Base-by-base conservation (phyloP, 2,113 vertebrate species). In the Oncorhynchus gorbuscha region DNA sequence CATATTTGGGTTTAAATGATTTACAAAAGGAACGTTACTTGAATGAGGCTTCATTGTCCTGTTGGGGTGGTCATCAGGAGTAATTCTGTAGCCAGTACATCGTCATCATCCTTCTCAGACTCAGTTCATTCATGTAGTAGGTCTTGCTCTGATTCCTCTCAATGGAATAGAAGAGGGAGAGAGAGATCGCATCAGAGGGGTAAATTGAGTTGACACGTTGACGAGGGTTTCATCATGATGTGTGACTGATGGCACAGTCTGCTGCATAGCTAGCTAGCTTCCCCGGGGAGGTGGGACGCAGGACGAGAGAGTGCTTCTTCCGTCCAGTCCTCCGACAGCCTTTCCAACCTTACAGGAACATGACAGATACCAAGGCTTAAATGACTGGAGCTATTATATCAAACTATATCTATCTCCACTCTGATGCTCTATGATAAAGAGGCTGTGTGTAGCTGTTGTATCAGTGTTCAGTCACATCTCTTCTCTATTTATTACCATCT, bases 191-290 rank as follows among this genome's bases (percentile, higher is more conserved):
- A 76, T 79, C 79, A 85, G 83, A 84, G 78, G 78, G 76, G 79
- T 80, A 85, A 88, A 92, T 88, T 89, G 88, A 90, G 86, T 88
- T 88, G 92, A 92, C 90, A 88, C 72, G 78, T 88, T 88, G 85
- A 88, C 79, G 81, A 78, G 84, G 88, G 83, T 88, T 87, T 88
- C 82, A 89, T 89, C 91, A 89, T 89, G 86, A 82, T 83, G 79
- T 86, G 84, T 89, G 87, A 85, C 67, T 39, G 35, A 39, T 39
- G 82, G 83, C 83, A 83, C 85, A 84, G 75, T 83, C 80, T 58
- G 69, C 79, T 77, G 77, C 58, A 71, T 39, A 39, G 35, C 35
- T 39, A 39, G 35, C 35, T 39, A 2, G 35, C 35, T 39, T 7
- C 35, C 35, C 35, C 35, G 83, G 83, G 76, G 64, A 32, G 18